These are phyloP conservation scores for Noctilio leporinus DNA, from an alignment of 2,113 vertebrate species.

Conservation along the genomic window DNA sequence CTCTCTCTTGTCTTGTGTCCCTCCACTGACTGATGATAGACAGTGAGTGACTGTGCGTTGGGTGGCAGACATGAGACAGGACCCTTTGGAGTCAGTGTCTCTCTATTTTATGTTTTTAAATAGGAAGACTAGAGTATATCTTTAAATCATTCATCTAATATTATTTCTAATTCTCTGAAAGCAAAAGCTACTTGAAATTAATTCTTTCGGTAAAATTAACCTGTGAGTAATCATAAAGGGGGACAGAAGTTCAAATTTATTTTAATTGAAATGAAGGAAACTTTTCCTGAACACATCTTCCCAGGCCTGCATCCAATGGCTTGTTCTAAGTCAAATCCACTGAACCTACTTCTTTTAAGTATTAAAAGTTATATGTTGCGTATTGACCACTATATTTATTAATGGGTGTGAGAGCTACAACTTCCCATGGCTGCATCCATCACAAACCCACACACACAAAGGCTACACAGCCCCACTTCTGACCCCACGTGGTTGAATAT, in stretches of 20 bases:
- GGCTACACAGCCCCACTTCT: neutral
- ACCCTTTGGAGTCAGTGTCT: neutral
- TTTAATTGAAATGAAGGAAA: neutral
- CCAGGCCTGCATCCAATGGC: neutral
- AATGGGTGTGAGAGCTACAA: neutral
- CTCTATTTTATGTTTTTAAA: neutral
- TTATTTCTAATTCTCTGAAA: neutral
- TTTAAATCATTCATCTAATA: neutral
- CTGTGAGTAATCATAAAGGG: neutral
- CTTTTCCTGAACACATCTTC: neutral
- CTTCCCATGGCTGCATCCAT: neutral
- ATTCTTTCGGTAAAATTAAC: neutral
- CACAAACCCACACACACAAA: neutral
- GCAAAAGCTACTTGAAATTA: neutral
- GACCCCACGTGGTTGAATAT: neutral
- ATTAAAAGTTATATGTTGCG: neutral
- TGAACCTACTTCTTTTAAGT: neutral
- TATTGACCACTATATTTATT: neutral
- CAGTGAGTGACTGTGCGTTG: fast-evolving
- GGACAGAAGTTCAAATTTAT: neutral
- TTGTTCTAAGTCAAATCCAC: neutral
- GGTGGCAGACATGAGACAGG: neutral
- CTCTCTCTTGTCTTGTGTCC: neutral
- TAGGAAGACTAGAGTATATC: neutral
- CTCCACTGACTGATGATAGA: neutral